These are phyloP conservation scores for Cyphomyrus discorhynchus DNA, from an alignment of 2,113 vertebrate genomes.

Conservation along the genomic window DNA sequence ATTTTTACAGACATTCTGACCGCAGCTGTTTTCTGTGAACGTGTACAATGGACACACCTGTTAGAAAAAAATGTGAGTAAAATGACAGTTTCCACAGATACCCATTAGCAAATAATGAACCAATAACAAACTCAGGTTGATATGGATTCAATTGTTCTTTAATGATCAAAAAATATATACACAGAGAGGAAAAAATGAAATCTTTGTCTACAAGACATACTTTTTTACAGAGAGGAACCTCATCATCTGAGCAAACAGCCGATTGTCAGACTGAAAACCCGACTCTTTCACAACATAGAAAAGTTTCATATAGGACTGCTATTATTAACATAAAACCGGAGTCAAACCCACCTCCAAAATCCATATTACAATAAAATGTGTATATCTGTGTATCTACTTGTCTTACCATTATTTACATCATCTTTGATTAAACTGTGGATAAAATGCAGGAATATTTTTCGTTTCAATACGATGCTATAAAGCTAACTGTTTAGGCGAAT, in stretches of 20 bases:
- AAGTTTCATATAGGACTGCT: neutral
- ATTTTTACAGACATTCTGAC: neutral
- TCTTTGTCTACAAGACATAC: constrained; percentile 16
- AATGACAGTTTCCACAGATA: neutral
- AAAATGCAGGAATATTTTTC: neutral
- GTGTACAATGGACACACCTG: neutral
- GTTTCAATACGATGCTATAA: neutral
- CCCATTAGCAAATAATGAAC: neutral
- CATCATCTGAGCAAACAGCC: neutral
- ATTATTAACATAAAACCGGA: neutral
- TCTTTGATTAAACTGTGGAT: neutral
- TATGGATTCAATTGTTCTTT: neutral
- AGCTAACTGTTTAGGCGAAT: neutral
- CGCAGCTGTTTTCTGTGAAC: neutral
- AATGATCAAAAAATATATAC: neutral
- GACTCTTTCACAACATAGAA: neutral
- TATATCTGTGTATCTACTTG: neutral
- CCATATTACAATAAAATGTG: neutral
- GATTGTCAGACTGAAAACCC: neutral
- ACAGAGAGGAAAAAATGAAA: neutral
- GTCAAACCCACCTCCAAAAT: neutral
- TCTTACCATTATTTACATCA: neutral
- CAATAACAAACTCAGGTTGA: neutral
- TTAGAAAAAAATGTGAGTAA: neutral
- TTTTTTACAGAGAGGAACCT: neutral